Evolutionary conservation across 2,113 vertebrate genomes (phyloP), one percentile per base, ranked within the genome.

Genomic region (Crotophaga sulcirostris): DNA sequence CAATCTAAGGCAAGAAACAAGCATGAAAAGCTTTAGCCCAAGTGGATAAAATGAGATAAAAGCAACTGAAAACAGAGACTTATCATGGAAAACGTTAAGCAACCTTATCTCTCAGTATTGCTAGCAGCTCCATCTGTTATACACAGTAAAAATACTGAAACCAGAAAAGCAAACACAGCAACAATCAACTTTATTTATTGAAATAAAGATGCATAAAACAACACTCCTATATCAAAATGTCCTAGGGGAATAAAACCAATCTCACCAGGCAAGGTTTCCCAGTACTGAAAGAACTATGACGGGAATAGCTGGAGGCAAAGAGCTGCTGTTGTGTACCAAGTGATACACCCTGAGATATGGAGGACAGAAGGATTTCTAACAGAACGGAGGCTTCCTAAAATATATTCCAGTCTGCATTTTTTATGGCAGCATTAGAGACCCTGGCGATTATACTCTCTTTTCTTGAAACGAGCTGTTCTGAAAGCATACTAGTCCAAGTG

Each of bases 161-260:
- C n/a, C 45, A 85, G 89, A 91, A 95, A 86, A 83, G 77, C 94
- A 96, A 94, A 94, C 90, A 95, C 82, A 94, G 90, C 82, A 92
- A 80, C 13, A 76, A 91, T 77, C 63, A 92, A 90, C 68, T 94
- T 96, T 94, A 95, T 95, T 96, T 94, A 94, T 90, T 96, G 88
- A 93, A 97, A 95, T 93, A 94, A 96, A 95, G 87, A 88, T 88
- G 76, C 87, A 92, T 94, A 81, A 95, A 96, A 64, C 77, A 95
- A 78, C 89, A 95, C 36, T 93, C 29, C 49, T 91, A 87, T 85
- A 95, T 95, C 89, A 92, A 82, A 94, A 93, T 87, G 84, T 97
- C 93, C 89, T 94, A 45, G 62, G 94, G 89, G 62, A 85, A 87
- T 74, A 95, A 97, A 96, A 81, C 73, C 44, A 89, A 96, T 96